Percentiles rank a stretch among this genome's conserved stretches.
These are phyloP conservation scores for Apus apus DNA, from an alignment of 2,113 vertebrate genomes.

Conservation along the genomic window DNA sequence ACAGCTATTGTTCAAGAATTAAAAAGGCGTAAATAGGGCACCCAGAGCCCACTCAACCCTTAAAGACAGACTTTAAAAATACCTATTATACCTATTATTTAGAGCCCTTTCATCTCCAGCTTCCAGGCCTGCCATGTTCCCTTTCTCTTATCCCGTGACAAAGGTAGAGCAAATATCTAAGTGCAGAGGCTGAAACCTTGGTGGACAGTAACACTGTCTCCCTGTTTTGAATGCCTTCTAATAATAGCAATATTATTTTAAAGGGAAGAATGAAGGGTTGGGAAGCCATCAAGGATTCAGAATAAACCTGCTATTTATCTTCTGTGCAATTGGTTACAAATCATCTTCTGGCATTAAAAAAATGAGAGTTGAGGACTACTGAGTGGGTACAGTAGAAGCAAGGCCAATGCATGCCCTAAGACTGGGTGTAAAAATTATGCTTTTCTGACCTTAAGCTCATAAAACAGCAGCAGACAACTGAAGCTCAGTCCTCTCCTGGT, in stretches of 20 bases:
- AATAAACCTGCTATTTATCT: background rate
- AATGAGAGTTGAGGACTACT: background rate
- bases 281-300: background rate
- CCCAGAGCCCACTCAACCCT: background rate
- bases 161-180: background rate
- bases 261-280: background rate
- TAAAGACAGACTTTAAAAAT: constrained; percentile 38
- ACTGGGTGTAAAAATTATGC: background rate
- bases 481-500: background rate
- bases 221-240: background rate
- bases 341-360: background rate
- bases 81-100: constrained; percentile 9
- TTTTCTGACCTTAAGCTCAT: background rate
- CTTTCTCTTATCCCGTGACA: background rate
- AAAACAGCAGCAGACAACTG: background rate
- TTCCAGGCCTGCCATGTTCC: background rate
- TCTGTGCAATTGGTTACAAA: background rate
- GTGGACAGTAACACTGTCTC: background rate
- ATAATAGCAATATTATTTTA: constrained; percentile 21
- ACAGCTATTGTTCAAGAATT: constrained; percentile 66
- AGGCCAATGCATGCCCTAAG: background rate
- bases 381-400: background rate
- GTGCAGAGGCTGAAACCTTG: background rate
- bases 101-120: background rate
- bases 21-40: constrained; percentile 65